phyloP scores from a whole-genome alignment of 2,888 invertebrate species.

The Pyralis farinalis region DNA sequence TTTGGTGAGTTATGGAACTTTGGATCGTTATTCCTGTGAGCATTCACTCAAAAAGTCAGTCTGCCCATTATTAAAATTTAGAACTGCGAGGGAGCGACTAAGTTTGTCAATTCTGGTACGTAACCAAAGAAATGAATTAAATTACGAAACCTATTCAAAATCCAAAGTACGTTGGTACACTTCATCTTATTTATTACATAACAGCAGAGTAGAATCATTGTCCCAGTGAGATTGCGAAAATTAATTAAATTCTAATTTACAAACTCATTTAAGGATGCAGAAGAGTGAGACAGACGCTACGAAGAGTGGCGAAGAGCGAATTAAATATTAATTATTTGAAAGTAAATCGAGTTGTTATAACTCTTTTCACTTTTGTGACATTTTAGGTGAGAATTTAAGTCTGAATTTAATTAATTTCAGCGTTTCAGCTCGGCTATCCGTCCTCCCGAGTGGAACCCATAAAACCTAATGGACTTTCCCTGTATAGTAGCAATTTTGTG shows the following conservation, averaged over 20 bases:
- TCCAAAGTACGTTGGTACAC: no score
- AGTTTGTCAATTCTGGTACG: no score
- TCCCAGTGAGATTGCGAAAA: background rate
- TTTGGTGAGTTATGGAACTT: no score
- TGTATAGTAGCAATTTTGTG: slow-evolving; percentile 71
- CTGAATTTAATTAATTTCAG: slow-evolving; percentile 71
- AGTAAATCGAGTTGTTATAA: slow-evolving; percentile 28
- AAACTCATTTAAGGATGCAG: slow-evolving; percentile 1
- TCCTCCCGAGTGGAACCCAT: slow-evolving; percentile 63
- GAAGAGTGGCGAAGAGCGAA: background rate
- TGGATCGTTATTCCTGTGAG: no score
- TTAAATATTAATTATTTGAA: slow-evolving; percentile 4
- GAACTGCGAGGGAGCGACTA: no score
- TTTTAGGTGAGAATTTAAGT: slow-evolving; percentile 50
- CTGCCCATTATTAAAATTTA: no score
- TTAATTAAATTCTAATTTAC: background rate
- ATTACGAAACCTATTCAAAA: background rate
- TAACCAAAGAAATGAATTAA: no score
- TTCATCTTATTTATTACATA: background rate
- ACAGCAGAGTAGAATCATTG: background rate
- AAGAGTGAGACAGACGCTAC: background rate
- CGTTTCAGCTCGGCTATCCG: slow-evolving; percentile 61
- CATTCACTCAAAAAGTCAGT: no score
- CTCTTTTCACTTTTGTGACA: slow-evolving; percentile 43
- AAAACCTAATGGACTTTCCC: slow-evolving; percentile 78